Percentiles rank a stretch among this genome's conserved stretches.
phyloP scores from a whole-genome alignment of 2,888 invertebrate genomes.

The Sclerodermus sp. region DNA sequence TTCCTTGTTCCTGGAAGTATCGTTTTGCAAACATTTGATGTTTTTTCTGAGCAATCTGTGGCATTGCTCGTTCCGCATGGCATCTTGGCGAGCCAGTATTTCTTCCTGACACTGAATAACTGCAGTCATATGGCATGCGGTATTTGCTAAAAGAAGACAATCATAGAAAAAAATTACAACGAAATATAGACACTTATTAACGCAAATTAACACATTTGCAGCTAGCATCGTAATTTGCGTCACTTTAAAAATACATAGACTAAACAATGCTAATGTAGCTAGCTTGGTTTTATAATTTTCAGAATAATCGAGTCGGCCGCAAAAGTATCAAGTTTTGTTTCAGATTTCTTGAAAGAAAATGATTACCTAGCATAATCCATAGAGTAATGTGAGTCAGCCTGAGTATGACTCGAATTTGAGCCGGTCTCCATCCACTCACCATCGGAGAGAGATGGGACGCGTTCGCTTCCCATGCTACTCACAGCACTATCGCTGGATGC shows the following conservation, averaged over 20 bases:
- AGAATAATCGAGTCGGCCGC: not conserved
- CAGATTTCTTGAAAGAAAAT: too few species aligned
- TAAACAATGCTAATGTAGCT: too few species aligned
- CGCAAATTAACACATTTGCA: too few species aligned
- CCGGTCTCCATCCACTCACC: constrained; percentile 89
- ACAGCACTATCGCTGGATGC: constrained; percentile 90
- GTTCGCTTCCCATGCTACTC: constrained; percentile 89
- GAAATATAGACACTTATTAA: too few species aligned
- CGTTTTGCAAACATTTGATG: constrained; percentile 91
- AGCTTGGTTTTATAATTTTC: too few species aligned
- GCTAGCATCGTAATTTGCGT: too few species aligned
- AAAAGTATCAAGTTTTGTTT: not conserved
- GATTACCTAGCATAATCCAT: constrained; percentile 68
- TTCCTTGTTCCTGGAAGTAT: constrained; percentile 70
- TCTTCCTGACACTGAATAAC: constrained; percentile 61
- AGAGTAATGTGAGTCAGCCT: constrained; percentile 65
- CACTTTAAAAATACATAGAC: too few species aligned
- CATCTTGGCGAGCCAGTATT: constrained; percentile 53
- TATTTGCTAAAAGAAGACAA: constrained; percentile 62
- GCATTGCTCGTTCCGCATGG: constrained; percentile 61
- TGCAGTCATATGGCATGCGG: constrained; percentile 72
- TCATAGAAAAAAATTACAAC: too few species aligned
- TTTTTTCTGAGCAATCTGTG: constrained; percentile 82
- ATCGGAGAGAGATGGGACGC: constrained; percentile 85
- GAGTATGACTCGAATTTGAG: constrained; percentile 75